Evolutionary conservation across 2,113 vertebrate species (phyloP).

Genomic region (Meleagris gallopavo): DNA sequence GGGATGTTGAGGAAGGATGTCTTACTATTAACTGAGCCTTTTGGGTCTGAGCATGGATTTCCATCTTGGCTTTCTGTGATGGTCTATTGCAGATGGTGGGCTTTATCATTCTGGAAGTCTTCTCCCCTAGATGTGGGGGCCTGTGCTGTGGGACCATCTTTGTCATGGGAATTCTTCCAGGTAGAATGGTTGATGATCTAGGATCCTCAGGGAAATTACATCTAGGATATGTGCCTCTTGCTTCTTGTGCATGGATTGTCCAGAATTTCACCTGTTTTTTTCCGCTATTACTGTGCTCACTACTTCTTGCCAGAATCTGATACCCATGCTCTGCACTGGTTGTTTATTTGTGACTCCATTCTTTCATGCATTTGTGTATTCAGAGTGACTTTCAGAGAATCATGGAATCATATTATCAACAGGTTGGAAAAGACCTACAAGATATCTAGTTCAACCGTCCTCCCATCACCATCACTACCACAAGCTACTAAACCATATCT

Average conservation of each 20-base stretch:
- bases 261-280: background rate
- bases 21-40: accelerated
- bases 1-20: background rate
- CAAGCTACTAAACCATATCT: too few species aligned
- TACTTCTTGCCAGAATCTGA: background rate
- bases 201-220: background rate
- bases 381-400: background rate
- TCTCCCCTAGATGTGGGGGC: accelerated
- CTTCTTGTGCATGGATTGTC: background rate
- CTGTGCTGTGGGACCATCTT: background rate
- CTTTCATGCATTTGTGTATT: background rate
- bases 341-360: background rate
- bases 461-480: too few species aligned
- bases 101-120: background rate
- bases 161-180: background rate
- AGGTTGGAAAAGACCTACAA: too few species aligned
- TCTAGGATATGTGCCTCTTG: background rate
- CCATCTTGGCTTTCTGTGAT: background rate
- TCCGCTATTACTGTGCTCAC: accelerated
- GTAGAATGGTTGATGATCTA: background rate
- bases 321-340: accelerated
- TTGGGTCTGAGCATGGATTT: background rate
- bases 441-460: too few species aligned
- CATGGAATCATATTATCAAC: too few species aligned
- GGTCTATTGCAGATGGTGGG: background rate